These are phyloP conservation scores for Eurois occulta DNA, from an alignment of 2,888 invertebrate species.

Conservation along the genomic window DNA sequence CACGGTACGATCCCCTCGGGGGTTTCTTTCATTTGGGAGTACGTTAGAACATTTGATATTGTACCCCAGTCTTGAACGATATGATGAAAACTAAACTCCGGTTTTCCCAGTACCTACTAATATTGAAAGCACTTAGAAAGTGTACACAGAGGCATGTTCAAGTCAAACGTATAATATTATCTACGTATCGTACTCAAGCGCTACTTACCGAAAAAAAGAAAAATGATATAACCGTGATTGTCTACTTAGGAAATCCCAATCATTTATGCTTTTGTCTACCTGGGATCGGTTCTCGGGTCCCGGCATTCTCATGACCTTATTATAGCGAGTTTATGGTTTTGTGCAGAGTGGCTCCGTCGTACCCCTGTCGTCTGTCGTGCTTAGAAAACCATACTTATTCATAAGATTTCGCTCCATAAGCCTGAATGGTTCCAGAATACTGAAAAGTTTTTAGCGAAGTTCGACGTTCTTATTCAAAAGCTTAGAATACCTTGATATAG, in stretches of 20 bases:
- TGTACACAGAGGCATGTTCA: conserved; percentile 20
- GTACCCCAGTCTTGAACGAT: conserved; percentile 64
- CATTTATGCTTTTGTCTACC: conserved; percentile 48
- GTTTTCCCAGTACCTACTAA: conserved; percentile 4
- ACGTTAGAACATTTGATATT: conserved; percentile 74
- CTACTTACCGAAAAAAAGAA: conserved; percentile 34
- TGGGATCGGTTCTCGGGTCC: conserved; percentile 29
- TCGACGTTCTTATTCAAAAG: conserved; percentile 14
- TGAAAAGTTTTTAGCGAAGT: not conserved
- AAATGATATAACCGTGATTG: conserved; percentile 45
- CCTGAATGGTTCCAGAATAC: conserved; percentile 28
- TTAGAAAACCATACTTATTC: conserved; percentile 31
- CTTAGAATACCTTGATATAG: not conserved
- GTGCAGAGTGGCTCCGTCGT: conserved; percentile 43
- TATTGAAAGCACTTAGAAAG: conserved; percentile 31
- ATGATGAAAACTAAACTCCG: conserved; percentile 3
- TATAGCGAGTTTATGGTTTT: conserved; percentile 43
- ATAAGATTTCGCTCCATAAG: conserved; percentile 26
- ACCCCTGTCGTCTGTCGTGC: conserved; percentile 22
- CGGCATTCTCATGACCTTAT: conserved; percentile 44
- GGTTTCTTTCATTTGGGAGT: conserved; percentile 73
- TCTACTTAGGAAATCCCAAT: conserved; percentile 41
- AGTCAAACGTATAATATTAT: conserved; percentile 26
- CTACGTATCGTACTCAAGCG: conserved; percentile 12
- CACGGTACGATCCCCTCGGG: conserved; percentile 70